Evolutionary conservation across 2,113 vertebrate genomes (phyloP), one percentile per base, ranked within the genome.

Genomic region (Tyto alba): DNA sequence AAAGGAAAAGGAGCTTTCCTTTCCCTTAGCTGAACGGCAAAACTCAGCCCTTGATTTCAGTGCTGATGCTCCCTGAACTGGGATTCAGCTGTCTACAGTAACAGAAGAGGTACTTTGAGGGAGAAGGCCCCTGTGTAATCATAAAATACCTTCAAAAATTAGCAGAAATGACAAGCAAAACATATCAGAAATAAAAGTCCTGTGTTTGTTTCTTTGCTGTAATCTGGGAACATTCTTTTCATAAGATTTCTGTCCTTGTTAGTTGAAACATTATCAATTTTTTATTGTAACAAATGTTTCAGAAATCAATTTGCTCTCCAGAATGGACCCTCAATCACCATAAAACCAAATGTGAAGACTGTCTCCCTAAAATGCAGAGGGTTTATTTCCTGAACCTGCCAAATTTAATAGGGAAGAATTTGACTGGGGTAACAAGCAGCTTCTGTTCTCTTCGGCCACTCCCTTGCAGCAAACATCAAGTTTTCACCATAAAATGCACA

Each of bases 291-390:
- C 52, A 95, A 95, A 90, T 77, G 59, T 82, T 93, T 85, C 77
- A 81, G 38, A 94, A 86, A 90, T 89, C 87, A 63, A 73, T 96
- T 97, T 96, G 20, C 38, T 76, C 25, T 79, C 60, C 83, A 93
- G 75, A 88, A 93, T 26, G 57, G 67, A 83, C 45, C 20, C 27
- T 94, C 80, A 63, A 64, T 94, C 69, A 89, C 43, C 45, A 60
- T 64, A 76, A 96, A 96, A 91, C 9, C 43, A 93, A 84, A 91
- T 53, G 52, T 5, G 19, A 87, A 67, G 15, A 64, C 6, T 5
- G 14, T 53, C 90, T 66, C 36, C 41, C 59, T 67, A 53, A 95
- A 95, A 92, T n/a, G 27, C 50, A 64, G 59, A 69, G 53, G 5
- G 16, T 47, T 86, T 92, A 45, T 91, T 94, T 90, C 71, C 56